phyloP scores from a whole-genome alignment of 2,888 invertebrate species.

The Nesidiocoris tenuis region DNA sequence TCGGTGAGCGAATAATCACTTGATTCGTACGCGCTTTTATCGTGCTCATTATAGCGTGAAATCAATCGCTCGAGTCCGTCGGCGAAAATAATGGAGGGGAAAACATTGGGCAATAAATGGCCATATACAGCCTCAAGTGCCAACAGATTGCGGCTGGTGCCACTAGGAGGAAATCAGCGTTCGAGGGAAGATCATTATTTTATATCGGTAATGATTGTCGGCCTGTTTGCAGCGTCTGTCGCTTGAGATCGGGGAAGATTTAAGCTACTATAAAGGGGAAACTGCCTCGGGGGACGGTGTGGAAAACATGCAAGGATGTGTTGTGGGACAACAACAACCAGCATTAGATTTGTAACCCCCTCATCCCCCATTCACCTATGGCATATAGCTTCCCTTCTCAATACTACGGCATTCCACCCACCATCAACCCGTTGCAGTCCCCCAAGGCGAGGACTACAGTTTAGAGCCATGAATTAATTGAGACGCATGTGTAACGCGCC shows the following conservation, averaged over 20 bases:
- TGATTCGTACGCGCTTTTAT: too few relatives aligned
- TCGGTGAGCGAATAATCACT: too few relatives aligned
- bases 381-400: neutral
- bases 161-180: constrained; percentile 16
- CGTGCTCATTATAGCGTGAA: too few relatives aligned
- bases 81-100: neutral
- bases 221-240: neutral
- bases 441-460: constrained; percentile 1
- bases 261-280: neutral
- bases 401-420: neutral
- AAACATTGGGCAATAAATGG: neutral
- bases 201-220: constrained; percentile 34
- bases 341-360: constrained; percentile 22
- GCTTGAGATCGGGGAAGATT: neutral
- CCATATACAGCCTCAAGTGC: constrained; percentile 24
- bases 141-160: constrained; percentile 33
- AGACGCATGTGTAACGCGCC: constrained; percentile 33
- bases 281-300: neutral
- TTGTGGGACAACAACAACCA: constrained; percentile 38
- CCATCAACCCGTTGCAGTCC: neutral
- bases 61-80: too few relatives aligned
- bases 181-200: constrained; percentile 27
- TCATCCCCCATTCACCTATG: neutral
- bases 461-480: constrained; percentile 40
- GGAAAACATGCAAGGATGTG: constrained; percentile 13